Base-by-base conservation (phyloP, 2,888 invertebrate species). In the Myathropa florea region DNA sequence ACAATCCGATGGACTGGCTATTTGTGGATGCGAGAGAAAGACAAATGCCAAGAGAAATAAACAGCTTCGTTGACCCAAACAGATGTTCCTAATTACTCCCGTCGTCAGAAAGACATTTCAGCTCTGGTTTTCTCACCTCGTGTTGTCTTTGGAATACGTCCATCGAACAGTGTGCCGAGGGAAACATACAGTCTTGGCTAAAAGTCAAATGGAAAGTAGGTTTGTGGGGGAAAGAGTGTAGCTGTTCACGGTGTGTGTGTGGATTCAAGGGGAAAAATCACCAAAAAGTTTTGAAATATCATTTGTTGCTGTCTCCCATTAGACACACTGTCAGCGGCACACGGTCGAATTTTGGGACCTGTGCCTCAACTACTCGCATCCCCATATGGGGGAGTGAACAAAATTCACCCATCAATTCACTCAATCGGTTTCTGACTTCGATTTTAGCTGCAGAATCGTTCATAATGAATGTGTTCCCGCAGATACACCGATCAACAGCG, bases 81-180 rank as follows among this genome's bases (percentile, higher is more conserved):
- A 76, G 70, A 64, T 84, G 84, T 65, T 84, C n/a, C 57, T 84
- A 80, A 84, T 81, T 76, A 76, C 80, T 21, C 28, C 30, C 28
- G 18, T 7, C 57, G 10, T 18, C n/a, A 26, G 14, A 60, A 71
- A 60, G n/a, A 63, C 57, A 60, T 23, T 24, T 55, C 46, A 46
- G 23, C 7, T 53, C 33, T 28, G 60, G 39, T 26, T 21, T 46
- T 39, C 24, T 24, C 39, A 79, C 53, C 39, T 70, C 36, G 28
- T 80, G 60, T 84, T 84, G 60, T 84, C 61, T 76, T 84, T 84
- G 84, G 81, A 84, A 64, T 28, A 12, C 36, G 73, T 75, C 83
- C 70, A 81, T 9, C 59, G 39, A 67, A 53, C 23, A 33, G 26
- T 57, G 64, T 71, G 36, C 23, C 18, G 57, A 60, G 36, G 26